Evolutionary conservation across 2,797 vertebrate species (phyloP).

Genomic region (Rhadinocentrus ornatus): DNA sequence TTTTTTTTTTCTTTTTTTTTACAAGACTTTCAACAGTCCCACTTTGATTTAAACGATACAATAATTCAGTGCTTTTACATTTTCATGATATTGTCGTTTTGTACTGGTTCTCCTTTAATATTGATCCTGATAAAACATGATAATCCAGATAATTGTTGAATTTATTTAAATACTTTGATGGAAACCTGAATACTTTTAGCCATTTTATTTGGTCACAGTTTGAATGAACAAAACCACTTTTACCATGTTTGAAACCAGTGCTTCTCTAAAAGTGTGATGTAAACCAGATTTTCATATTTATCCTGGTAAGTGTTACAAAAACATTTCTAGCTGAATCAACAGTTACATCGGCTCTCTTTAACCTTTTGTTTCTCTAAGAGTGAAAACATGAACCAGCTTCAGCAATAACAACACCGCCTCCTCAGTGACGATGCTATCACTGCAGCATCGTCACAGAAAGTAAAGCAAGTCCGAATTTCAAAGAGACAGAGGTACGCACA

Average conservation of each 20-base stretch:
- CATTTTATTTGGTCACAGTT: background rate
- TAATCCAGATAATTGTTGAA: too few relatives aligned
- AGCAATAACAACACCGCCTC: conserved; percentile 53
- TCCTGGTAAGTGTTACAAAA: conserved; percentile 13
- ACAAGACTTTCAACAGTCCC: background rate
- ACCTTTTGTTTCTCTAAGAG: conserved; percentile 50
- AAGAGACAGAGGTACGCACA: conserved; percentile 4
- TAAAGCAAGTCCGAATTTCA: conserved; percentile 18
- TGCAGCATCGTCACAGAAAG: conserved; percentile 23
- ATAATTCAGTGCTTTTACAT: background rate
- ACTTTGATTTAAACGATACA: background rate
- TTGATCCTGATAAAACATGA: too few relatives aligned
- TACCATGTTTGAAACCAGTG: background rate
- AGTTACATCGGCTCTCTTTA: conserved; percentile 29
- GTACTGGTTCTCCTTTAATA: background rate
- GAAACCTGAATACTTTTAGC: too few relatives aligned
- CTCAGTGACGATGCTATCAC: conserved; percentile 30
- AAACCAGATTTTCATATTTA: background rate
- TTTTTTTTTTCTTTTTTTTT: too few relatives aligned
- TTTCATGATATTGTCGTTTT: background rate
- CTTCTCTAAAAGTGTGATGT: background rate
- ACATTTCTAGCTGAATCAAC: conserved; percentile 27
- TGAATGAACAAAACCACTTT: background rate
- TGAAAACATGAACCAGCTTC: conserved; percentile 54
- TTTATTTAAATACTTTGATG: too few relatives aligned